These are phyloP conservation scores for Amphimallon solstitiale DNA, from an alignment of 2,888 invertebrate genomes.

Conservation along the genomic window DNA sequence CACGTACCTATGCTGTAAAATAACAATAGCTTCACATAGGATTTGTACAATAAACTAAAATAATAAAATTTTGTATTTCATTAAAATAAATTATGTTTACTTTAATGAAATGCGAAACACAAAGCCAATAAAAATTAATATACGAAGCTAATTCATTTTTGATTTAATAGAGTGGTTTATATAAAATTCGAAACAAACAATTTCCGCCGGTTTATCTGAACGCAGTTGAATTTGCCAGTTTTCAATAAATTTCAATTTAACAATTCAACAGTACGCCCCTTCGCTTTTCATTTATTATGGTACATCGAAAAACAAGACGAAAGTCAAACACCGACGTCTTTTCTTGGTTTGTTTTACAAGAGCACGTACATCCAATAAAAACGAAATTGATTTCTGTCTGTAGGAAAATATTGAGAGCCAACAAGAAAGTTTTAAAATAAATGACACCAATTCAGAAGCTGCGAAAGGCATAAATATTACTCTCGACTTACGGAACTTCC, in stretches of 20 bases:
- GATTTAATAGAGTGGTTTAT: background rate
- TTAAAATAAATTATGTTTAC: too few species aligned
- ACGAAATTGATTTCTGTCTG: constrained; percentile 23
- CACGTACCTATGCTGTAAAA: too few species aligned
- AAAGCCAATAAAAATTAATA: background rate
- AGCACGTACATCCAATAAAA: constrained; percentile 23
- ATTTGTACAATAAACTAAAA: too few species aligned
- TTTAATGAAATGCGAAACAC: background rate
- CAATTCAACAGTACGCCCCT: constrained; percentile 7
- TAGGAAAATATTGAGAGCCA: constrained; percentile 19
- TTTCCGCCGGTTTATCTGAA: background rate
- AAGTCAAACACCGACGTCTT: constrained; percentile 17
- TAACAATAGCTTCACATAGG: too few species aligned
- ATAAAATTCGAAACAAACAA: constrained; percentile 2
- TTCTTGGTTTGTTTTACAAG: constrained; percentile 5
- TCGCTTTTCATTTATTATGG: constrained; percentile 5
- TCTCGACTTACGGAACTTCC: background rate
- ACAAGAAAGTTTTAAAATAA: constrained; percentile 25
- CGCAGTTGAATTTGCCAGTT: constrained; percentile 5
- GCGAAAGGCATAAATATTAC: constrained; percentile 16
- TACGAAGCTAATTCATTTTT: background rate
- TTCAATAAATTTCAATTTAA: constrained; percentile 24
- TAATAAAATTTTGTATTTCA: too few species aligned
- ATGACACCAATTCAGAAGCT: constrained; percentile 11
- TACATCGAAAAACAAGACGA: constrained; percentile 22